Percentiles rank a stretch among this genome's conserved stretches.
phyloP scores from a whole-genome alignment of 1,140 invertebrate species.

The Sminthurides bifidus region DNA sequence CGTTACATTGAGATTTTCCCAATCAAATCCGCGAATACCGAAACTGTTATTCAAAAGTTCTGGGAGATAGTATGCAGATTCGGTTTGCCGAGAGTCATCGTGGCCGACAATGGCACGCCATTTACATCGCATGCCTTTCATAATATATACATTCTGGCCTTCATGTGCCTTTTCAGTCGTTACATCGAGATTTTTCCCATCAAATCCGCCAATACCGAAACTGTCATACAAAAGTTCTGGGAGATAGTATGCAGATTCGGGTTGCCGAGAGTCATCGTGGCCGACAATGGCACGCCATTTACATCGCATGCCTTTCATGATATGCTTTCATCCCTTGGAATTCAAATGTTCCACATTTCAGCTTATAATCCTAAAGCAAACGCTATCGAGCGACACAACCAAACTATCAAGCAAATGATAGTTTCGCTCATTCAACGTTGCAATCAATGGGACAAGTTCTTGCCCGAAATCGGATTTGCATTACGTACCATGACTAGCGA shows the following conservation, averaged over 20 bases:
- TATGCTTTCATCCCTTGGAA: slow-evolving; percentile 4
- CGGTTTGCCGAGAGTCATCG: slow-evolving; percentile 26
- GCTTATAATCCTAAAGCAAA: slow-evolving; percentile 29
- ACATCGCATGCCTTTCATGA: neutral
- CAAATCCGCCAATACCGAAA: slow-evolving; percentile 32
- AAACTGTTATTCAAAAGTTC: slow-evolving; percentile 8
- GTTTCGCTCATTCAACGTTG: slow-evolving; percentile 20
- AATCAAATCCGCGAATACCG: slow-evolving; percentile 1
- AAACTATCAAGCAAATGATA: slow-evolving; percentile 27
- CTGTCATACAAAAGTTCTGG: slow-evolving; percentile 2
- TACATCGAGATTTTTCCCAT: slow-evolving; percentile 40
- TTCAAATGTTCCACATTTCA: slow-evolving; percentile 15
- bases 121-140: slow-evolving; percentile 17
- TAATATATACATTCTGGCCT: slow-evolving; percentile 8
- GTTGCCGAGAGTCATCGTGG: slow-evolving; percentile 3
- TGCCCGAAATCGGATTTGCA: slow-evolving; percentile 37
- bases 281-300: slow-evolving; percentile 19
- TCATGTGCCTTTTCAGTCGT: no score
- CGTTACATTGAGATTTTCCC: slow-evolving; percentile 16
- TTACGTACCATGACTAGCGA: slow-evolving; percentile 36
- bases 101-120: slow-evolving; percentile 32
- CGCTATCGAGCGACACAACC: slow-evolving; percentile 22
- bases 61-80: slow-evolving; percentile 27
- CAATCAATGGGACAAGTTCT: slow-evolving; percentile 33
- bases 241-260: slow-evolving; percentile 5